Base-by-base conservation (phyloP, 2,113 vertebrate species). In the Cairina moschata region DNA sequence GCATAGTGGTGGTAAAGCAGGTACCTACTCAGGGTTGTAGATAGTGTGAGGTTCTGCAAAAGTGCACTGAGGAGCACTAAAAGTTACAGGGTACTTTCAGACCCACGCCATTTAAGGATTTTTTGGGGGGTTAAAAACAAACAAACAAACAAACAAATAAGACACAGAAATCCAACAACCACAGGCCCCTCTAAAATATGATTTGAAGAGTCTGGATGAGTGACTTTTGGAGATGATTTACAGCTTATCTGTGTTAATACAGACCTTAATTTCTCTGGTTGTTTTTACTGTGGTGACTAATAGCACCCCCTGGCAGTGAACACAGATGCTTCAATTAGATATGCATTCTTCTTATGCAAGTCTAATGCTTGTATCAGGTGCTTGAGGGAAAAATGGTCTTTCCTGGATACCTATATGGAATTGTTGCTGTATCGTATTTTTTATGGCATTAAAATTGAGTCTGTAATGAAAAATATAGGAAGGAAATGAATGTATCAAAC, bases 1-100 rank as follows among this genome's bases (percentile, higher is more conserved):
- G 58, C 81, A 42, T 18, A 63, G 31, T 0, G 0, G 9, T 38
- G 40, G 36, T 40, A 28, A 50, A 78, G 5, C 36, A 67, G 50
- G 21, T 54, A 16, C 15, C 31, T 15, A 1, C 63, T 42, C 29
- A 13, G 20, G 6, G 8, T 17, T 73, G 28, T 3, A 28, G 17
- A 9, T 18, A 5, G 2, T 34, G 25, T 18, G n/a, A 34, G 21
- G 28, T 23, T 14, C 25, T 89, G 52, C 46, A 58, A n/a, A 63
- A 22, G 6, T 50, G 50, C 0, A 0, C 17, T 36, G 55, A 66
- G 40, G 11, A 54, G 8, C 42, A 23, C 6, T 50, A 58, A 46
- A 60, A 52, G 6, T 8, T 28, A 12, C 36, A 46, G 21, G 21
- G 3, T 63, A 25, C 34, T 78, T 86, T 62, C 60, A 60, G 17